These are phyloP conservation scores for Nixonia krombeini DNA, from an alignment of 1,140 invertebrate species.

Conservation along the genomic window DNA sequence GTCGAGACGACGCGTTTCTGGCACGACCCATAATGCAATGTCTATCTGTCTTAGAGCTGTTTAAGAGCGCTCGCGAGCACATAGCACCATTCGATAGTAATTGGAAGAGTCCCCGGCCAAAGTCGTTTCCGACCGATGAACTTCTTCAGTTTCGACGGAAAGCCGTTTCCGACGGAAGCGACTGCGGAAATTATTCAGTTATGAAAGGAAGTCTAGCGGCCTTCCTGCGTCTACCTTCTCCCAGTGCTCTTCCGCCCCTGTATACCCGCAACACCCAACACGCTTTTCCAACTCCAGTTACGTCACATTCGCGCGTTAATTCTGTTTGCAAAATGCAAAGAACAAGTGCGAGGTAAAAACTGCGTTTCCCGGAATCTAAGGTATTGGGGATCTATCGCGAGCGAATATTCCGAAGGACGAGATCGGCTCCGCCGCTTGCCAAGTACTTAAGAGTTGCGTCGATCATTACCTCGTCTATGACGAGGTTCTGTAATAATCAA, in stretches of 20 bases:
- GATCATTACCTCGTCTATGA: background rate
- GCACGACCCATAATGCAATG: background rate
- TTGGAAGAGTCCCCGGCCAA: background rate
- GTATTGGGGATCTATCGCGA: no score
- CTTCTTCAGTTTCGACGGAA: background rate
- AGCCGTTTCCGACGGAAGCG: background rate
- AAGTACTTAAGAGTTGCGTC: no score
- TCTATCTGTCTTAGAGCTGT: no score
- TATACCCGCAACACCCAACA: no score
- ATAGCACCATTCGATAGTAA: slow-evolving; percentile 14
- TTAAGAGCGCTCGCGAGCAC: background rate
- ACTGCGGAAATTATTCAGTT: background rate
- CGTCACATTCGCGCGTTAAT: no score
- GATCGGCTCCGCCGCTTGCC: no score
- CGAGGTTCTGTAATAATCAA: background rate
- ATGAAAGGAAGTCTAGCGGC: background rate
- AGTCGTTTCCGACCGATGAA: background rate
- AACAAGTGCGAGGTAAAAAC: no score
- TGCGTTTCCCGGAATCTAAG: no score
- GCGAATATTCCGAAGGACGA: no score
- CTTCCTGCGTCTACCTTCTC: slow-evolving; percentile 1
- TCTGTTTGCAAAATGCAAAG: no score
- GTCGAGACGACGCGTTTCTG: background rate
- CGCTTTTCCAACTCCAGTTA: no score
- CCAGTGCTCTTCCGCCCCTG: no score